phyloP scores from a whole-genome alignment of 2,888 invertebrate species.

The Ganaspis brasiliensis region DNA sequence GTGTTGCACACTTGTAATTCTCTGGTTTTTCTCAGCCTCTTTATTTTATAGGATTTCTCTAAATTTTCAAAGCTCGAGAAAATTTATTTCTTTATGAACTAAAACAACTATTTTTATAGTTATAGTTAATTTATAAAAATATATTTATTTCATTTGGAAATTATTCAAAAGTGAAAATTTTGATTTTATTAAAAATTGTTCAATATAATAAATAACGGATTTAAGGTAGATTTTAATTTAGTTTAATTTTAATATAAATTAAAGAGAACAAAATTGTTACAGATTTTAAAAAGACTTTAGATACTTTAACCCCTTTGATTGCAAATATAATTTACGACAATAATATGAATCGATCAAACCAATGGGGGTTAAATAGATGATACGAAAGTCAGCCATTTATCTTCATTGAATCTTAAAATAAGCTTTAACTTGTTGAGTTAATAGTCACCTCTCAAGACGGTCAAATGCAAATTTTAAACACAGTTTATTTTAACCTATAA shows the following conservation, averaged over 20 bases:
- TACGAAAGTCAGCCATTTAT: conserved; percentile 1
- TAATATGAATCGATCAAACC: conserved; percentile 23
- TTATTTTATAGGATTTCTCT: conserved; percentile 5
- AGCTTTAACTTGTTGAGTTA: conserved; percentile 32
- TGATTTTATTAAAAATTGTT: too few species aligned
- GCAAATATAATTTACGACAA: conserved; percentile 32
- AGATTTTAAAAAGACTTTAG: not conserved
- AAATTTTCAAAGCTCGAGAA: not conserved
- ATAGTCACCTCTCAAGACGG: not conserved
- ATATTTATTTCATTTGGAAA: not conserved
- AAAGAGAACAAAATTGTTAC: not conserved
- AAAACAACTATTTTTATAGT: too few species aligned
- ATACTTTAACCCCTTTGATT: not conserved
- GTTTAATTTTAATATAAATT: too few species aligned
- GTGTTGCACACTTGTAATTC: conserved; percentile 36
- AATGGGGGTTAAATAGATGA: conserved; percentile 18
- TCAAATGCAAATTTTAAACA: not conserved
- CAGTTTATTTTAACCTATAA: not conserved
- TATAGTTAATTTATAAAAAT: too few species aligned
- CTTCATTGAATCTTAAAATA: conserved; percentile 15
- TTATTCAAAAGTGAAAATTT: not conserved
- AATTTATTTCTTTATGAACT: not conserved
- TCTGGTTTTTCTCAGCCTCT: conserved; percentile 2
- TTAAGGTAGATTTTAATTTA: too few species aligned
- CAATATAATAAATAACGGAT: too few species aligned